Evolutionary conservation across 64 coral and sea anemone species (phyloP).

Genomic region (Montipora cactus): DNA sequence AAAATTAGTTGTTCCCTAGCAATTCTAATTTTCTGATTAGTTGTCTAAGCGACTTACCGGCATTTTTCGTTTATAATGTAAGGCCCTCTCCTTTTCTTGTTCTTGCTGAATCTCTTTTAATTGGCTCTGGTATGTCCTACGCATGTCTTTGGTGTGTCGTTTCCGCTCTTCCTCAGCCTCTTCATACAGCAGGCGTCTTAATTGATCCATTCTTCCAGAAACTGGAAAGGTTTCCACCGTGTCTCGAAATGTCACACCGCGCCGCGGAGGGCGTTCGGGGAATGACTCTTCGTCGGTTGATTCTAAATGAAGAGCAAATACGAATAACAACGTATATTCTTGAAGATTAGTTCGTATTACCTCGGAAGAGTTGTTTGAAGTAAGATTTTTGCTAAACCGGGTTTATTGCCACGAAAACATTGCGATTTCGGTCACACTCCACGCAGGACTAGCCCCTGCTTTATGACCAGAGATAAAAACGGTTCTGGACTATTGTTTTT

Average conservation of each 20-base stretch:
- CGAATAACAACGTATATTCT: neutral
- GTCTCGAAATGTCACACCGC: constrained; percentile 90
- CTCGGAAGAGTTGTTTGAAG: too few species aligned
- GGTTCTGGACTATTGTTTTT: too few species aligned
- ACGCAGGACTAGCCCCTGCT: too few species aligned
- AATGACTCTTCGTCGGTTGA: constrained; percentile 39
- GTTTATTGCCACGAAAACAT: too few species aligned
- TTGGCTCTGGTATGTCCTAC: constrained; percentile 67
- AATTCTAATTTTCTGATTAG: neutral
- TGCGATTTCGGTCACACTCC: too few species aligned
- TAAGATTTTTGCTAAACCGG: too few species aligned
- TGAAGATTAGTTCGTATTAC: too few species aligned
- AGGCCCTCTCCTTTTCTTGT: constrained; percentile 40
- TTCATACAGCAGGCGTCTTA: constrained; percentile 77
- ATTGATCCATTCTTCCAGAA: constrained; percentile 85
- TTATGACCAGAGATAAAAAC: too few species aligned
- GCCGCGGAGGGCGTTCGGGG: constrained; percentile 16
- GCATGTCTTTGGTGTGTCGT: constrained; percentile 67
- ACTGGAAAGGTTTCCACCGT: constrained; percentile 87
- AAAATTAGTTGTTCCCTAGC: neutral
- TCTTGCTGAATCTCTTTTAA: constrained; percentile 78
- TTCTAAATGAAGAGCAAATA: neutral
- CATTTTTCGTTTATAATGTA: constrained; percentile 55
- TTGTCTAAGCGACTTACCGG: neutral
- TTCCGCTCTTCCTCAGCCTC: constrained; percentile 76